These are phyloP conservation scores for Prionailurus viverrinus DNA, from an alignment of 2,113 vertebrate species.

Conservation along the genomic window DNA sequence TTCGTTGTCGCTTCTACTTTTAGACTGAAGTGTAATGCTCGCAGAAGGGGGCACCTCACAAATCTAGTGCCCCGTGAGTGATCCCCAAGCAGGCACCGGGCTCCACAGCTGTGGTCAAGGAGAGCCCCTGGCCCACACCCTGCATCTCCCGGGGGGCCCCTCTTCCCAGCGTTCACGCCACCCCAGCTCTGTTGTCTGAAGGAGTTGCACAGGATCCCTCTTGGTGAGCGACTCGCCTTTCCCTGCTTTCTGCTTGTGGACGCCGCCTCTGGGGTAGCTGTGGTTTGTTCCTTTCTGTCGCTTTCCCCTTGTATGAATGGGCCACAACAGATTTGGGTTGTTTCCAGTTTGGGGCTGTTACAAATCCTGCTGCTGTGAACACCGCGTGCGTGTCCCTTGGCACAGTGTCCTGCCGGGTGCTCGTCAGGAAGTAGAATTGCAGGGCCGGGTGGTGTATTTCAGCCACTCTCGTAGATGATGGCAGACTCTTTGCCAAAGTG, in stretches of 20 bases:
- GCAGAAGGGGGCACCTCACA: rapidly evolving
- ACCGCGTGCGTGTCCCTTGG: rapidly evolving
- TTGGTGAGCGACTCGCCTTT: rapidly evolving
- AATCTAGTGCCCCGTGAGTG: rapidly evolving
- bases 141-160: rapidly evolving
- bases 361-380: not conserved
- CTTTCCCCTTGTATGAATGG: rapidly evolving
- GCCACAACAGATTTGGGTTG: rapidly evolving
- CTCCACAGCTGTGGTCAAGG: rapidly evolving
- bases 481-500: not conserved
- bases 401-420: too few relatives aligned
- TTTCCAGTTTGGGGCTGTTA: rapidly evolving
- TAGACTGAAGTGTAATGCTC: not conserved
- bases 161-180: rapidly evolving
- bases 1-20: not conserved
- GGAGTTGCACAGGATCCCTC: rapidly evolving
- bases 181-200: not conserved
- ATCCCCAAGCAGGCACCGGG: rapidly evolving
- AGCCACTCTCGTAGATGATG: too few relatives aligned
- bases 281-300: rapidly evolving
- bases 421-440: rapidly evolving
- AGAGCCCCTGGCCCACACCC: rapidly evolving
- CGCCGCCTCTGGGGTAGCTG: rapidly evolving
- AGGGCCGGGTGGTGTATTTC: rapidly evolving
- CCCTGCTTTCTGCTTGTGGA: rapidly evolving